Conservation (phyloP, 2,113 vertebrate genomes). For the Antechinus stuartii region DNA sequence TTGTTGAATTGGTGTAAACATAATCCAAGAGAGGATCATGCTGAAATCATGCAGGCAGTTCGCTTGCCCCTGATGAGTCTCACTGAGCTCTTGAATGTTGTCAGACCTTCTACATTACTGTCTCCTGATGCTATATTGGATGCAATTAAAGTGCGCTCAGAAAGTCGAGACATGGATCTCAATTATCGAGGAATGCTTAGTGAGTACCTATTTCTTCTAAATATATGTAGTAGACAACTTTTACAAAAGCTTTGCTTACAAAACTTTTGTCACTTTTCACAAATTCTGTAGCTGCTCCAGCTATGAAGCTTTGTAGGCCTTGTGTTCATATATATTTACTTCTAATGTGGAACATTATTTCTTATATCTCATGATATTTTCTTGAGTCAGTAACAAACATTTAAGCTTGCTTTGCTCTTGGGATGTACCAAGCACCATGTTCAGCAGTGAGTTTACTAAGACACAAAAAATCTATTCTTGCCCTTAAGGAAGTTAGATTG, state of each 20-base stretch:
- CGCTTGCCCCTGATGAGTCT: constrained; percentile 98
- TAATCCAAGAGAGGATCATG: constrained; percentile 89
- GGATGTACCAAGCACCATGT: not conserved
- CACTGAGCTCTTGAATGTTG: constrained; percentile 96
- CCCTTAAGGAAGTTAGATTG: no score
- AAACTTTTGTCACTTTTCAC: not conserved
- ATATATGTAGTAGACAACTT: not conserved
- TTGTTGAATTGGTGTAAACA: constrained; percentile 96
- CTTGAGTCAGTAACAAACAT: not conserved
- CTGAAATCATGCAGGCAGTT: constrained; percentile 95
- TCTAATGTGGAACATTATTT: not conserved
- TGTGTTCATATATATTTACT: not conserved
- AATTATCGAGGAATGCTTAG: constrained; percentile 98
- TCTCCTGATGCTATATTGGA: constrained; percentile 97
- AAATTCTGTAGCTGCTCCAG: not conserved
- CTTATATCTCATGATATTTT: not conserved
- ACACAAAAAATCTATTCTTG: no score
- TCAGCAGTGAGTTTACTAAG: not conserved
- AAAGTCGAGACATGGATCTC: constrained; percentile 99
- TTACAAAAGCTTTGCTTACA: not conserved
- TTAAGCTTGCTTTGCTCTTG: constrained; percentile 14
- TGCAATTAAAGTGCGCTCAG: constrained; percentile 97
- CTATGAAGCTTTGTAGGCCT: not conserved
- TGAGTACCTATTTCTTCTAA: constrained; percentile 80
- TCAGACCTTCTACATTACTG: constrained; percentile 93